Conservation (phyloP, 2,113 vertebrate genomes). For the Henicopernis longicauda region DNA sequence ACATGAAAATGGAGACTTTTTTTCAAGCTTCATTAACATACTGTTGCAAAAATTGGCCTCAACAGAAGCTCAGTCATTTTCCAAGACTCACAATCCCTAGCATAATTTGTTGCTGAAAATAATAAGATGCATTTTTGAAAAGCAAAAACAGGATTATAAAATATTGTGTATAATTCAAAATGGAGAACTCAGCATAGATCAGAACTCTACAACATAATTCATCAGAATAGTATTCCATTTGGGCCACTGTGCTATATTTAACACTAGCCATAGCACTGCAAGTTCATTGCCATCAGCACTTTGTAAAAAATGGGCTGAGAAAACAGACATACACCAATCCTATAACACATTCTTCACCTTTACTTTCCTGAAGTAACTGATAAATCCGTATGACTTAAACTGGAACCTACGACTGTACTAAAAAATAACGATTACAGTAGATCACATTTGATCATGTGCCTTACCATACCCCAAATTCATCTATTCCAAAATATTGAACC, state of each 20-base stretch:
- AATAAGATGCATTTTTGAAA: not conserved
- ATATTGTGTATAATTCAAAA: not conserved
- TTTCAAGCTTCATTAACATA: conserved; percentile 46
- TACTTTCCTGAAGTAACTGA: not conserved
- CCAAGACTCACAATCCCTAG: not conserved
- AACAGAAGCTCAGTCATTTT: conserved; percentile 33
- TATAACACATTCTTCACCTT: not conserved
- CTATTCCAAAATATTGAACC: not conserved
- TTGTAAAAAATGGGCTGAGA: not conserved
- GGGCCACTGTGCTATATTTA: not conserved
- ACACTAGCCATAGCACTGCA: not conserved
- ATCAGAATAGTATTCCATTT: not conserved
- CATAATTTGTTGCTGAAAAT: not conserved
- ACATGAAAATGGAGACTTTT: conserved; percentile 30
- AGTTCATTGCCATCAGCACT: not conserved
- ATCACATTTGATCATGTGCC: not conserved
- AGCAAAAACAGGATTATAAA: not conserved
- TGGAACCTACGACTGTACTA: not conserved
- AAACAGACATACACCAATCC: not conserved
- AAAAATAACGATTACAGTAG: not conserved
- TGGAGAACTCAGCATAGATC: not conserved
- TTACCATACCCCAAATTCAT: not conserved
- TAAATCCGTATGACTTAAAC: not conserved
- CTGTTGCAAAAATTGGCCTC: conserved; percentile 30
- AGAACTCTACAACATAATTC: not conserved